Base-by-base conservation (phyloP, 2,113 vertebrate genomes). In the Ophiodon elongatus region DNA sequence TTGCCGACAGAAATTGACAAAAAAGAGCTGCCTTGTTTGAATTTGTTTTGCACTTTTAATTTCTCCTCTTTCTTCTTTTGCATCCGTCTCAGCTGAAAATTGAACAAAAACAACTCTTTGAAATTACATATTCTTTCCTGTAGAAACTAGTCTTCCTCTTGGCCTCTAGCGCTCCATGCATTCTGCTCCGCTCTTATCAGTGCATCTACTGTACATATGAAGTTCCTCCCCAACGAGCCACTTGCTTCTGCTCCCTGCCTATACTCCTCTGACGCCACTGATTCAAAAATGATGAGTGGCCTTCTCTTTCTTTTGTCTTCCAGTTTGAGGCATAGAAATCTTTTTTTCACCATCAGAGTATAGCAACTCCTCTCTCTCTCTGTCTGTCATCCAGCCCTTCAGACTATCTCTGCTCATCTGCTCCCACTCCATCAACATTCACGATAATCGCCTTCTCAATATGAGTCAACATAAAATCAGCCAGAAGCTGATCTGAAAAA, bases 1-100 rank as follows among this genome's bases (percentile, higher is more conserved):
- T 45, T 62, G 33, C 72, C 41, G 50, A 78, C 68, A 73, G 62
- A 68, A 66, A 65, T 45, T 50, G 68, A 35, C n/a, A 80, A 41
- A 72, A 76, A 47, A 71, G 33, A 63, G 23, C 63, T 29, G 13
- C 15, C 71, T 76, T 14, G 41, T 65, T 27, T 70, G 27, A 73
- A 31, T 57, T n/a, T 15, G 23, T 62, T 45, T 72, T 31, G 25
- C 31, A 41, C 14, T 47, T 76, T 71, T 63, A 64, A 56, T 83
- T 66, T 25, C 45, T 57, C 29, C 29, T 29, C 47, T 17, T 11
- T 31, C 6, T 77, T 4, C 39, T 37, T 10, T 60, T 57, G 54
- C 54, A 56, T 56, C 60, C 54, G 13, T 56, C 25, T 70, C 25
- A 19, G 67, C 27, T 33, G 60, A 25, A 60, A 59, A 59, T 70